phyloP scores from a whole-genome alignment of 2,113 vertebrate genomes.

The Trichomycterus rosablanca region DNA sequence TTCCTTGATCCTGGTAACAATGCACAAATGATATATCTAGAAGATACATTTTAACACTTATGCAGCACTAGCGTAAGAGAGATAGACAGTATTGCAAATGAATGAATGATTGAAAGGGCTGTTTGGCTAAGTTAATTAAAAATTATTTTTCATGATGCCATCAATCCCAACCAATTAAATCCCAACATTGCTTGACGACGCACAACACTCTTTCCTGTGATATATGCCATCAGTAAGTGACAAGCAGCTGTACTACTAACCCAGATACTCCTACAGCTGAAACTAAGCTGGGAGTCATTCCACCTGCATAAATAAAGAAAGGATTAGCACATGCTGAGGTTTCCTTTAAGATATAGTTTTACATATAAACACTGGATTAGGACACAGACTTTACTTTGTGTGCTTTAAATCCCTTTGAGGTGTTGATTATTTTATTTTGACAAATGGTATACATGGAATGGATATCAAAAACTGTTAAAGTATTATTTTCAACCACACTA shows the following conservation, averaged over 20 bases:
- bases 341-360: conserved; percentile 51
- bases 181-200: too few species aligned
- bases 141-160: too few species aligned
- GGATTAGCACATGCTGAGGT: conserved; percentile 44
- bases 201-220: too few species aligned
- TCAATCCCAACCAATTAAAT: too few species aligned
- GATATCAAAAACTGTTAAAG: neutral
- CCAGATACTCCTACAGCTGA: conserved; percentile 53
- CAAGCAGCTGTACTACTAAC: neutral
- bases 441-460: neutral
- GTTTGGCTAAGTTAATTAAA: too few species aligned
- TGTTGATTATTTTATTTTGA: conserved; percentile 21
- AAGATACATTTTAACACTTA: too few species aligned
- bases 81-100: too few species aligned
- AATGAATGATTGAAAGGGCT: too few species aligned
- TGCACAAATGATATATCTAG: too few species aligned
- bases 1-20: too few species aligned
- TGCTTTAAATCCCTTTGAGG: conserved; percentile 24
- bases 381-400: conserved; percentile 39
- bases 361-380: conserved; percentile 52
- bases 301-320: conserved; percentile 47
- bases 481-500: conserved; percentile 22
- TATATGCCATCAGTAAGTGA: neutral
- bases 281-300: conserved; percentile 41
- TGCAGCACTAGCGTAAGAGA: too few species aligned